Conservation (phyloP, 1,140 invertebrate species). For the Ruditapes philippinarum region DNA sequence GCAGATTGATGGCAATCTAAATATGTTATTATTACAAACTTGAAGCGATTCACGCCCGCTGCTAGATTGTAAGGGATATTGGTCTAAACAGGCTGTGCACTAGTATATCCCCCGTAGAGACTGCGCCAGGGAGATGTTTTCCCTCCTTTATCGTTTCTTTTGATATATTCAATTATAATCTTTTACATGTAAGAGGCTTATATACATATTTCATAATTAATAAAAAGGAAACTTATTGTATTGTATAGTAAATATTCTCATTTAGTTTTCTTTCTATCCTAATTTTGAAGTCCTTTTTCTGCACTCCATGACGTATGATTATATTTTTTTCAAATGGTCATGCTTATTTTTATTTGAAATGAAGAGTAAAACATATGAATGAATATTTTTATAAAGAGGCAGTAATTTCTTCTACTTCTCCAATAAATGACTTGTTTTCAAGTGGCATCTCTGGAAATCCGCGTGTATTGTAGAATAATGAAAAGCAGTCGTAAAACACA, state of each 20-base stretch:
- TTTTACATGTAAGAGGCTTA: constrained; percentile 16
- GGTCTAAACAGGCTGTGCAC: neutral
- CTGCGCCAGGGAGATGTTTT: neutral
- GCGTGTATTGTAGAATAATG: too few relatives aligned
- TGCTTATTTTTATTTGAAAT: too few relatives aligned
- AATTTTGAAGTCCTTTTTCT: too few relatives aligned
- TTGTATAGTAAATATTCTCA: neutral
- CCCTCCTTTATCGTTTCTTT: neutral
- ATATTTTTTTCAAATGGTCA: too few relatives aligned
- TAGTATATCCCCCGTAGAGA: constrained; percentile 23
- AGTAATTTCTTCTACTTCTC: too few relatives aligned
- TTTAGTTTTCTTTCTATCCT: neutral
- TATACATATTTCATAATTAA: neutral
- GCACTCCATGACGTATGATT: too few relatives aligned
- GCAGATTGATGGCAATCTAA: constrained; percentile 63
- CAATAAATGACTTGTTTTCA: too few relatives aligned
- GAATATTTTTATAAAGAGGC: too few relatives aligned
- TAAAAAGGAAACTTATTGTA: neutral
- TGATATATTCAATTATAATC: neutral
- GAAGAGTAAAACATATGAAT: too few relatives aligned
- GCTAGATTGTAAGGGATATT: constrained; percentile 41
- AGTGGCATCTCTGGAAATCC: too few relatives aligned
- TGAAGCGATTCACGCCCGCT: constrained; percentile 65
- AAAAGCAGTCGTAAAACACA: too few relatives aligned
- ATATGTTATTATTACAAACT: constrained; percentile 61